Evolutionary conservation across 2,797 vertebrate genomes (phyloP).

Genomic region (Chaetodon trifasciatus): DNA sequence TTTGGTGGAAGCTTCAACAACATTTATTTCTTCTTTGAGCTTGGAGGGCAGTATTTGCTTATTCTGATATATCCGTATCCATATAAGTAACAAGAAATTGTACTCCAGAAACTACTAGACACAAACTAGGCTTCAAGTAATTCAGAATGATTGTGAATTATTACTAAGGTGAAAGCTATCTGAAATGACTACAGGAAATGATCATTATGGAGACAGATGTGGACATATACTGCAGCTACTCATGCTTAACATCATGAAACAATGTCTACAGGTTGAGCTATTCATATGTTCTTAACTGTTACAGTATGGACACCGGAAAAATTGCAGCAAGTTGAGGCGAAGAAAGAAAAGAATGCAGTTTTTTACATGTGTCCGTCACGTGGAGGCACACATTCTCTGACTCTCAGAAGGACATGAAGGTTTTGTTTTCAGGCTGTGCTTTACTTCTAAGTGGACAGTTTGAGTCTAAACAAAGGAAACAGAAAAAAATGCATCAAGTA

Average conservation of each 20-base stretch:
- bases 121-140: not conserved
- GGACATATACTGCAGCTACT: not conserved
- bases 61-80: not conserved
- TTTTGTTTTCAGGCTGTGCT: slow-evolving; percentile 1
- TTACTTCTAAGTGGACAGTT: slow-evolving; percentile 6
- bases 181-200: slow-evolving; percentile 2
- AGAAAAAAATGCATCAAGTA: not conserved
- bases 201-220: slow-evolving; percentile 28
- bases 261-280: not conserved
- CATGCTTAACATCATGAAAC: not conserved
- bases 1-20: not conserved
- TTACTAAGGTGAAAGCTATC: not conserved
- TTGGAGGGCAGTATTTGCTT: not conserved
- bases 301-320: not conserved
- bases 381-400: not conserved
- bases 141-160: not conserved
- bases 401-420: not conserved
- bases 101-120: not conserved
- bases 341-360: not conserved
- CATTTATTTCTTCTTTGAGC: not conserved
- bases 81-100: not conserved
- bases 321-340: not conserved
- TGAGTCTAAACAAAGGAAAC: slow-evolving; percentile 20
- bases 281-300: not conserved
- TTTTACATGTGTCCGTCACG: slow-evolving; percentile 10